Percentiles rank a stretch among this genome's conserved stretches.
These are phyloP conservation scores for Rhinatrema bivittatum DNA, from an alignment of 2,797 vertebrate species.

Conservation along the genomic window DNA sequence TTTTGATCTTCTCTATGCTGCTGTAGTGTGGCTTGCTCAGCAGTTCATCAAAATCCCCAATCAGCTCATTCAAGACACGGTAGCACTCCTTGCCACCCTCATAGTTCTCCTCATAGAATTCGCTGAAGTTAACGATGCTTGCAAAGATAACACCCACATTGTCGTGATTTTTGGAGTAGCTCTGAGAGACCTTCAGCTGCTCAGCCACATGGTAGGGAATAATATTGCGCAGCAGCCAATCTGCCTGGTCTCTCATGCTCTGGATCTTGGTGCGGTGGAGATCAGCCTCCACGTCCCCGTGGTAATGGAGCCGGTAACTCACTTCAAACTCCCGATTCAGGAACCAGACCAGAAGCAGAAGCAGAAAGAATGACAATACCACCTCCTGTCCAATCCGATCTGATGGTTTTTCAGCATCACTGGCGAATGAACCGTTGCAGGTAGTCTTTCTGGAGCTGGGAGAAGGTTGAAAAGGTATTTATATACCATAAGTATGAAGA, in stretches of 20 bases:
- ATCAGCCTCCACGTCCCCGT: constrained; percentile 90
- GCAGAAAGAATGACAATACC: constrained; percentile 79
- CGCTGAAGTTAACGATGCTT: constrained; percentile 96
- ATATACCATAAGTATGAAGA: neutral
- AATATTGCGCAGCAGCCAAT: constrained; percentile 93
- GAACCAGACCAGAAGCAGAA: constrained; percentile 93
- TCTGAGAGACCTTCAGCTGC: constrained; percentile 95
- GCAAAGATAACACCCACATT: constrained; percentile 92
- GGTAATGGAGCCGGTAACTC: constrained; percentile 95
- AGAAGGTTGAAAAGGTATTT: constrained; percentile 13
- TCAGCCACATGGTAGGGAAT: constrained; percentile 95
- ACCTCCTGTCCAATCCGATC: constrained; percentile 72
- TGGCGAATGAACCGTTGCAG: constrained; percentile 25
- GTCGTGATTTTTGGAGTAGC: constrained; percentile 96
- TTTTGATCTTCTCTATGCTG: constrained; percentile 96
- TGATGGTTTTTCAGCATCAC: constrained; percentile 29
- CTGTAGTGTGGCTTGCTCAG: constrained; percentile 75
- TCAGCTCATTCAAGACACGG: constrained; percentile 90
- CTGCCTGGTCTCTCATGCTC: constrained; percentile 91
- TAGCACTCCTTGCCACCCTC: constrained; percentile 97
- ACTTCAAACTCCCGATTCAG: constrained; percentile 95
- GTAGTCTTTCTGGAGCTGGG: constrained; percentile 33
- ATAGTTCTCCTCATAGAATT: constrained; percentile 97
- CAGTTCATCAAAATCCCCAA: constrained; percentile 93
- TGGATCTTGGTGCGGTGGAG: constrained; percentile 94